phyloP scores from a whole-genome alignment of 2,888 invertebrate genomes.

The Eupithecia insigniata region DNA sequence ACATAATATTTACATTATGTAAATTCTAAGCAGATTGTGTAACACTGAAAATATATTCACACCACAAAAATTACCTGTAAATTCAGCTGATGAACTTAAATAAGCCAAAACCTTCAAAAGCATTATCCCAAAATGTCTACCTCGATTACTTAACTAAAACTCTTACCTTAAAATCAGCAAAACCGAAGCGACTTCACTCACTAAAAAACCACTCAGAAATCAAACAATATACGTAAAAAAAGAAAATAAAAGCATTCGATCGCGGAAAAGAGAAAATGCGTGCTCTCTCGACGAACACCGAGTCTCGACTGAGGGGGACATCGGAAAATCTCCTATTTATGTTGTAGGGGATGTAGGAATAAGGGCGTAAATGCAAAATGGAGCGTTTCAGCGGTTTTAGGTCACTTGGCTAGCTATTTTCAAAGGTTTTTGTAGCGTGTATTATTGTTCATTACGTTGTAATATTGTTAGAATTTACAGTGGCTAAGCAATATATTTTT shows the following conservation, averaged over 20 bases:
- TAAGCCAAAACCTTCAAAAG: background rate
- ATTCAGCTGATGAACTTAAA: background rate
- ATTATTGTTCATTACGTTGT: slow-evolving; percentile 19
- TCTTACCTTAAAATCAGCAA: background rate
- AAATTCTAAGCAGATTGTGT: background rate
- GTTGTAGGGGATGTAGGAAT: slow-evolving; percentile 1
- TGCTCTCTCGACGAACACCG: slow-evolving; percentile 34
- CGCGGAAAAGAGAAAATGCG: slow-evolving; percentile 32
- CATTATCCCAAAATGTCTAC: background rate
- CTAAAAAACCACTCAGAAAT: background rate
- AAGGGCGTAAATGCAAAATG: background rate
- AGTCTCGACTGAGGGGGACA: slow-evolving; percentile 49
- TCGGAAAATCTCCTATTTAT: slow-evolving; percentile 24
- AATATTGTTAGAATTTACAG: background rate
- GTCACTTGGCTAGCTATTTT: slow-evolving; percentile 29
- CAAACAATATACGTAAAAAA: slow-evolving; percentile 12
- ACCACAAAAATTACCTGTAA: background rate
- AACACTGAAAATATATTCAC: background rate
- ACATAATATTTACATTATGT: background rate
- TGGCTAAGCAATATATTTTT: background rate
- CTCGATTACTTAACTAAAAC: background rate
- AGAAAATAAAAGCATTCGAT: slow-evolving; percentile 8
- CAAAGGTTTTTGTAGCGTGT: slow-evolving; percentile 29
- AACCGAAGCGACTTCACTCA: background rate
- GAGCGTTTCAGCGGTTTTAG: slow-evolving; percentile 15